A percentile compares a stretch with the other conserved stretches of the same genome.
phyloP scores from a whole-genome alignment of 1,140 invertebrate genomes.

The Cydia pomonella region DNA sequence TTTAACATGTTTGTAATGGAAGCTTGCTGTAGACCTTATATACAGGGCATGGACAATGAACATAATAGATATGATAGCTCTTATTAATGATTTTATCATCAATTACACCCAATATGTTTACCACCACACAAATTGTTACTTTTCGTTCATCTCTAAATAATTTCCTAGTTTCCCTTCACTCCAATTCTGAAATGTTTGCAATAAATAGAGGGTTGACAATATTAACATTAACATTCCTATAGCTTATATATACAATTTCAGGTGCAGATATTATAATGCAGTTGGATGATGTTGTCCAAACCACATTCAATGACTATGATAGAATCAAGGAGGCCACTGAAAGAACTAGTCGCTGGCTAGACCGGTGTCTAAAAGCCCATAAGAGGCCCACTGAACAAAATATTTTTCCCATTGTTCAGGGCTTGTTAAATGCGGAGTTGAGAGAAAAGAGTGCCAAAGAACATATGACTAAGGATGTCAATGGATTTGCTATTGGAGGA shows the following conservation, averaged over 20 bases:
- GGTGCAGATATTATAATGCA: constrained; percentile 99
- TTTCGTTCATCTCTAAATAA: too few species aligned
- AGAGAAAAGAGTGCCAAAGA: constrained; percentile 91
- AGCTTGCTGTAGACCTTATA: too few species aligned
- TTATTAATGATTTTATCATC: too few species aligned
- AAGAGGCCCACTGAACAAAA: constrained; percentile 91
- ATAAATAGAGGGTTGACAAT: too few species aligned
- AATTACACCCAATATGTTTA: too few species aligned
- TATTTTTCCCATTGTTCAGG: constrained; percentile 99
- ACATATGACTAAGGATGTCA: constrained; percentile 91
- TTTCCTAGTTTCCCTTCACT: too few species aligned
- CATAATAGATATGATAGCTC: too few species aligned
- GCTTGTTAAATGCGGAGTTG: constrained; percentile 91
- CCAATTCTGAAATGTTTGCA: too few species aligned
- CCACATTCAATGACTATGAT: constrained; percentile 88
- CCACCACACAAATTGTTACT: too few species aligned
- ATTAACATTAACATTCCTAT: too few species aligned
- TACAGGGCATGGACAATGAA: too few species aligned
- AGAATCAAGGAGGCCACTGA: constrained; percentile 94
- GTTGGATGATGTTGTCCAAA: constrained; percentile 98
- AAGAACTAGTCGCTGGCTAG: constrained; percentile 96
- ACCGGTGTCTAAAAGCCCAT: constrained; percentile 95
- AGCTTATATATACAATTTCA: constrained; percentile 40
- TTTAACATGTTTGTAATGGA: background rate
- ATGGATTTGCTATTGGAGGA: constrained; percentile 98